Percentiles rank a stretch among this genome's conserved stretches.
Evolutionary conservation across 2,113 vertebrate species (phyloP).

Genomic region (Nannospalax galili): DNA sequence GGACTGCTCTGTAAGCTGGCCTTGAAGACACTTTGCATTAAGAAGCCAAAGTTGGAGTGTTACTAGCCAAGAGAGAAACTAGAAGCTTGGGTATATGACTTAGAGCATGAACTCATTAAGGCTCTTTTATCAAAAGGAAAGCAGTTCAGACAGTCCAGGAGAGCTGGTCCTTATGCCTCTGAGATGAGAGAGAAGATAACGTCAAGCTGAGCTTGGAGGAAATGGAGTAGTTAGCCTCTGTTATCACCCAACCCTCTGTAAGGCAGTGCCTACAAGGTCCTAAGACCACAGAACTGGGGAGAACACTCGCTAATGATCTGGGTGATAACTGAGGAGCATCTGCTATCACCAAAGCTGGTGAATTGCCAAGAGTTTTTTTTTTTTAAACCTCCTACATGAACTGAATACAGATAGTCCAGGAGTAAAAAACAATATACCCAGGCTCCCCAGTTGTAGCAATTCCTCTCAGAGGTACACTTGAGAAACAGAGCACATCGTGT

Average conservation of each 20-base stretch:
- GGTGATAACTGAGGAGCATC: not conserved
- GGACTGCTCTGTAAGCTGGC: not conserved
- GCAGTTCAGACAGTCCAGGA: too few relatives aligned
- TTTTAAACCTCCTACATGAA: not conserved
- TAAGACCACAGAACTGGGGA: not conserved
- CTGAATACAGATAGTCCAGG: not conserved
- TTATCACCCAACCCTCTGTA: not conserved
- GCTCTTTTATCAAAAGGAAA: not conserved
- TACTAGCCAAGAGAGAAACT: not conserved
- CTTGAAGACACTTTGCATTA: not conserved
- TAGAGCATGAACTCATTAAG: not conserved
- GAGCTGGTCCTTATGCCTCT: too few relatives aligned
- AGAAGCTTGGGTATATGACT: not conserved
- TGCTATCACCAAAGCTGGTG: not conserved
- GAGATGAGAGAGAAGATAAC: too few relatives aligned
- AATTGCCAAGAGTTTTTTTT: too few relatives aligned
- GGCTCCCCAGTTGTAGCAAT: not conserved
- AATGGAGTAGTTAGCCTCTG: not conserved
- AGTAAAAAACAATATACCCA: not conserved
- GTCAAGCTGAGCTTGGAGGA: too few relatives aligned
- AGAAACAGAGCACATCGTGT: not conserved
- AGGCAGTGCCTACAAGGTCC: not conserved
- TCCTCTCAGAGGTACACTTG: not conserved
- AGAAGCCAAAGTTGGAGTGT: too few relatives aligned
- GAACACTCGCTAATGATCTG: not conserved